Evolutionary conservation across 1,140 invertebrate genomes (phyloP), one percentile per base, ranked within the genome.

Genomic region (Saccostrea glomerata): DNA sequence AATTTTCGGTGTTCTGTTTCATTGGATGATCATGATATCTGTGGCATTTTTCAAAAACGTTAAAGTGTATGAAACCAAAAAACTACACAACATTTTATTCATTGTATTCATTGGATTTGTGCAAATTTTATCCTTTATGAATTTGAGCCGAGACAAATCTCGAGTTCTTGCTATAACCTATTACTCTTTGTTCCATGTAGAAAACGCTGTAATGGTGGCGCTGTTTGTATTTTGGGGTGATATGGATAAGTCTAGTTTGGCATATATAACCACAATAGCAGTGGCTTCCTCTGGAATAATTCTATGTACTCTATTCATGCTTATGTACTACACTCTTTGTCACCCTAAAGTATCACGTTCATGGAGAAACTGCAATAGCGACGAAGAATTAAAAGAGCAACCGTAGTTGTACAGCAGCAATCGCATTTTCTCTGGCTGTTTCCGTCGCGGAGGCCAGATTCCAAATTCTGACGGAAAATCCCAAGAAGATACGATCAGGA

Each of bases 1-100:
- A 15, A 40, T 56, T 54, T 30, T 54, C 4, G 40, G 30, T 9
- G 15, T 55, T 20, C 9, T 56, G 4, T 15, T 84, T 20, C 83
- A 84, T 56, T 84, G 83, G 83, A 54, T 56, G 13, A 25, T 56
- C 83, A 84, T 84, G 83, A 15, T 84, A 56, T 23, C 47, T 20
- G 17, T 30, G 40, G 7, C 97, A 54, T 95, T 97, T 23, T 95
- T 95, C 11, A 96, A 97, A 92, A 96, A 96, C 88, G 97, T 92
- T 0, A 86, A 85, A 36, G 93, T 93, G 63, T 93, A 92, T 85
- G 88, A 89, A 55, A 92, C 30, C 30, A 36, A 92, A 47, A 63
- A 88, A n/a, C 92, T 91, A 83, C 88, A 92, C 96, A 4, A 96
- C 86, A 91, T 95, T 47, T n/a, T 84, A 55, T 84, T 84, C 13